A percentile compares a stretch with the other conserved stretches of the same genome.
Evolutionary conservation across 2,113 vertebrate species (phyloP).

Genomic region (Nannospalax galili): DNA sequence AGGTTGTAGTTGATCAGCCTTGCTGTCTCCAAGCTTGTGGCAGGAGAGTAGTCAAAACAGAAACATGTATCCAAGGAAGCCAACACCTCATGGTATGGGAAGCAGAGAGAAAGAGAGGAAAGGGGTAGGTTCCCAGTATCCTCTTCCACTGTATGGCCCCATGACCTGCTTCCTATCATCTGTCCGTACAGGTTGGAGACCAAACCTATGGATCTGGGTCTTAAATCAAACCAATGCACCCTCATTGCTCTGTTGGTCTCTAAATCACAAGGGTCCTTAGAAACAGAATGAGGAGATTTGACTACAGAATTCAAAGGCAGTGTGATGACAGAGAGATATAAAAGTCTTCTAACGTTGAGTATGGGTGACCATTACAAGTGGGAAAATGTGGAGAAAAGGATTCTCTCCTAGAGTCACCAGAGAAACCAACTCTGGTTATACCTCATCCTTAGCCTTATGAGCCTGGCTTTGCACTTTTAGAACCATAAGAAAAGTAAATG

Average conservation of each 20-base stretch:
- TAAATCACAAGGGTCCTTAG: not conserved
- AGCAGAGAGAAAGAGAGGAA: not conserved
- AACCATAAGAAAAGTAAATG: not conserved
- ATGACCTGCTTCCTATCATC: not conserved
- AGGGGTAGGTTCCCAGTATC: too few species aligned
- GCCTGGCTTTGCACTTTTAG: not conserved
- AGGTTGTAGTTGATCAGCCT: too few species aligned
- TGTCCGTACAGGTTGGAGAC: not conserved
- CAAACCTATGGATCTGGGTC: not conserved
- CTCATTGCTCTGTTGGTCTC: too few species aligned
- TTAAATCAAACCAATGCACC: not conserved
- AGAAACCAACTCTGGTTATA: not conserved
- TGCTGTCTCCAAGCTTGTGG: too few species aligned
- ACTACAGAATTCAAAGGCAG: not conserved
- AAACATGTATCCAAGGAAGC: not conserved
- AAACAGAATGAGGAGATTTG: not conserved
- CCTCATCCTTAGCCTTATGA: not conserved
- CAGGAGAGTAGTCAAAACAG: not conserved
- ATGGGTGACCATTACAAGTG: too few species aligned
- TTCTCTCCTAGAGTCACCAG: not conserved
- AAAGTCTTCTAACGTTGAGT: not conserved
- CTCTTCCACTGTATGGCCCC: too few species aligned
- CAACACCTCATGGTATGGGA: not conserved
- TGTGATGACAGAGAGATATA: not conserved
- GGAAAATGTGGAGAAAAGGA: not conserved